These are phyloP conservation scores for Drosophila longiperda DNA, from an alignment of 2,888 invertebrate species.

Conservation along the genomic window DNA sequence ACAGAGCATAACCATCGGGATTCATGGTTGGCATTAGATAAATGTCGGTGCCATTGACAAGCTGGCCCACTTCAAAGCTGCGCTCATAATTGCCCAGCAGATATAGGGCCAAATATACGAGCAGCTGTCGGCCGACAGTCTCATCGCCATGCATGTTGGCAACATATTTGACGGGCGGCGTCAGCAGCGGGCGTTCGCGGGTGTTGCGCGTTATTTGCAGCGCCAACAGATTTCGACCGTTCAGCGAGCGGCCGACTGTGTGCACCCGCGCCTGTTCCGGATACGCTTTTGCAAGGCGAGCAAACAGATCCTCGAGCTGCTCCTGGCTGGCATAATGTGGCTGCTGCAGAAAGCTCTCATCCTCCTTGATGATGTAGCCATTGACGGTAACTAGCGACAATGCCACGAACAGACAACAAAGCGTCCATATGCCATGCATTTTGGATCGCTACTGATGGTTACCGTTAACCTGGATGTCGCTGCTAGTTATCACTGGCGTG, in stretches of 20 bases:
- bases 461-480: constrained; percentile 36
- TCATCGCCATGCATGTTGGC: constrained; percentile 99
- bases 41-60: constrained; percentile 95
- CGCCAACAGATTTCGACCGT: constrained; percentile 90
- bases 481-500: constrained; percentile 73
- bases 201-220: constrained; percentile 91
- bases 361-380: constrained; percentile 80
- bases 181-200: constrained; percentile 86
- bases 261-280: constrained; percentile 90
- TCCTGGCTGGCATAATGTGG: constrained; percentile 90
- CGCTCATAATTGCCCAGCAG: constrained; percentile 91
- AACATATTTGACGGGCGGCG: constrained; percentile 97
- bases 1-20: constrained; percentile 96
- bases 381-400: constrained; percentile 32
- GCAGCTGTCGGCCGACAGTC: constrained; percentile 92
- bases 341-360: constrained; percentile 87
- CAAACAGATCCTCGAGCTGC: constrained; percentile 88
- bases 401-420: constrained; percentile 27
- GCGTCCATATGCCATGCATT: constrained; percentile 36
- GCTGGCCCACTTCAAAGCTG: constrained; percentile 88
- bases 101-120: constrained; percentile 93
- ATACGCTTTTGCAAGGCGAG: constrained; percentile 87
- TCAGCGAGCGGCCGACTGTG: constrained; percentile 93
- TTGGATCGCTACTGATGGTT: constrained; percentile 16
- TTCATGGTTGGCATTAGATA: constrained; percentile 99